Conservation (phyloP, 2,113 vertebrate genomes). For the Catharus minimus region DNA sequence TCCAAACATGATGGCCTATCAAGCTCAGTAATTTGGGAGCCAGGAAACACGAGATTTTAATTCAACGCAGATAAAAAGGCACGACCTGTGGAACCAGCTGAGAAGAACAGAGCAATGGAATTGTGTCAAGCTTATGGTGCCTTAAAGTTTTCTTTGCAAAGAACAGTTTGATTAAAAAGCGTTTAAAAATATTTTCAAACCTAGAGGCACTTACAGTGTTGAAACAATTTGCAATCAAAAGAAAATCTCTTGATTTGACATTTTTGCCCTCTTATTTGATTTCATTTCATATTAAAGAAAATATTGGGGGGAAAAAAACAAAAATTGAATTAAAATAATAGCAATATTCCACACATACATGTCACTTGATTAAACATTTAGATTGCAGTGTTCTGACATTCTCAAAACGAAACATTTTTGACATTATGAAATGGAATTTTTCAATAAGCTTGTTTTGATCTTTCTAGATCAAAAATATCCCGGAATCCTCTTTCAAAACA, state of each 20-base stretch:
- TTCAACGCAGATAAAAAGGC: neutral
- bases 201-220: neutral
- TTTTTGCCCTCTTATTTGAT: conserved; percentile 19
- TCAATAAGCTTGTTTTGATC: conserved; percentile 54
- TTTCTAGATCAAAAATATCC: conserved; percentile 32
- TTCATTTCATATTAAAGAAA: conserved; percentile 23
- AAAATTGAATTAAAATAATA: neutral
- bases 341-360: neutral
- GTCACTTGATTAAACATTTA: conserved; percentile 52
- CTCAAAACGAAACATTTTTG: conserved; percentile 21
- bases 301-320: neutral
- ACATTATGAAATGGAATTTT: conserved; percentile 36
- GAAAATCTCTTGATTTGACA: conserved; percentile 35
- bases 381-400: conserved; percentile 10
- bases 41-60: conserved; percentile 44
- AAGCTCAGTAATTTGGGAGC: conserved; percentile 28
- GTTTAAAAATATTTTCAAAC: conserved; percentile 26
- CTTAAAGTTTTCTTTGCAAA: neutral
- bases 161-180: conserved; percentile 3
- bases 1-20: conserved; percentile 55
- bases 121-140: neutral
- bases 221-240: conserved; percentile 54
- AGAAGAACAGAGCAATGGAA: neutral
- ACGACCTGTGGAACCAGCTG: neutral
- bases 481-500: neutral